Evolutionary conservation across 2,113 vertebrate species (phyloP), one percentile per base, ranked within the genome.

Genomic region (Ancistrus triradiatus): DNA sequence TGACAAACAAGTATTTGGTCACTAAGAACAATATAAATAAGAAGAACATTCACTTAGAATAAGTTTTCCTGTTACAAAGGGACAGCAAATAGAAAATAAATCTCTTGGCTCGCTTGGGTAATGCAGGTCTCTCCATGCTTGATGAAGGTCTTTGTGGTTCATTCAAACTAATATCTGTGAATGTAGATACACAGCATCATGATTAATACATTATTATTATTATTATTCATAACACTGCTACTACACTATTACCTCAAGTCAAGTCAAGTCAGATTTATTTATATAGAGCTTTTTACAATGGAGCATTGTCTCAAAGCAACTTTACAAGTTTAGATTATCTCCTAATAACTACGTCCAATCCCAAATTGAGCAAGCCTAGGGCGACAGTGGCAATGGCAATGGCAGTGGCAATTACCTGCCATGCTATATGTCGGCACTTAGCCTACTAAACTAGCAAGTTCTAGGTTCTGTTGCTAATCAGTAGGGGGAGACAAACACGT

Each of bases 61-160:
- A 63, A 58, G 33, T 43, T 63, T 63, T 40, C 13, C 2, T 57
- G 17, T 22, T 46, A 46, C 38, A 63, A 68, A 68, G 47, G 22
- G 51, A 59, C 27, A 64, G 56, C 56, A 58, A 65, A 69, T 55
- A 73, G 55, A 73, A 73, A 73, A 69, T 69, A 73, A 68, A 64
- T 73, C 55, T 68, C 59, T 64, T 59, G 52, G 37, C 68, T 68
- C 27, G 22, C 40, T 38, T 59, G 65, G 53, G 38, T 68, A 56
- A 56, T 60, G 44, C 61, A 73, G 66, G 47, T 60, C 35, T 66
- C 69, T 72, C 37, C 70, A 68, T 60, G 21, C 67, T 27, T 35
- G 71, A 65, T 49, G 66, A 65, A 60, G 66, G 55, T 46, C 52
- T 27, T 52, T 49, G 43, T 63, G 6, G 18, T 37, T 58, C 60